Conservation (phyloP, 2,113 vertebrate species). For the Hippocampus mohnikei region DNA sequence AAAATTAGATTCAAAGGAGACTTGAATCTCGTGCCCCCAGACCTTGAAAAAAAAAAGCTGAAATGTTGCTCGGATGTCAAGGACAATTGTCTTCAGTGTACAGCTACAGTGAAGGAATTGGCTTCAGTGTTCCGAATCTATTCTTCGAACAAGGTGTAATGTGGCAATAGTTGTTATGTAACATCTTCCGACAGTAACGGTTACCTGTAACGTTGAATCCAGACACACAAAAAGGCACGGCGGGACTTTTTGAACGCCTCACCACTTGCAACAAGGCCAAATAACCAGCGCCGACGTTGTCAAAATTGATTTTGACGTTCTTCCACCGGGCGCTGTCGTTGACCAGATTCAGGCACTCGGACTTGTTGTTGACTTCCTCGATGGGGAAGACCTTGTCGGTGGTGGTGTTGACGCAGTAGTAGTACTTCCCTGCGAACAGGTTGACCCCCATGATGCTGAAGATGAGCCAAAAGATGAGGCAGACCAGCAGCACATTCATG, state of each 20-base stretch:
- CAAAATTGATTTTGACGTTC: constrained; percentile 97
- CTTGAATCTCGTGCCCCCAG: neutral
- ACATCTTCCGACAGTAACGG: no score
- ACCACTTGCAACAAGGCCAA: constrained; percentile 96
- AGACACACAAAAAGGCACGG: neutral
- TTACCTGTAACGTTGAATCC: neutral
- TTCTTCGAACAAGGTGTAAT: no score
- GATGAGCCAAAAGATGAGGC: constrained; percentile 99
- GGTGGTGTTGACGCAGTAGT: constrained; percentile 88
- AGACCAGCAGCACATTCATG: constrained; percentile 98
- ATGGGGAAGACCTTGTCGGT: constrained; percentile 74
- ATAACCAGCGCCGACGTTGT: constrained; percentile 95
- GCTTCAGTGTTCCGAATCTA: neutral
- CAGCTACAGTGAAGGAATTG: neutral
- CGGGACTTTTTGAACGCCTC: constrained; percentile 48
- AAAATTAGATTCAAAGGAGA: neutral
- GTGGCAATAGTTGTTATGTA: no score
- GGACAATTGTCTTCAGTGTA: neutral
- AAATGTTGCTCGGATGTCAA: neutral
- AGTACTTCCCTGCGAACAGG: constrained; percentile 95
- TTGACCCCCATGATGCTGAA: constrained; percentile 99
- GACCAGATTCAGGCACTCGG: constrained; percentile 76
- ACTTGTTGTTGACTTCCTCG: constrained; percentile 82
- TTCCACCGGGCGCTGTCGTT: constrained; percentile 86
- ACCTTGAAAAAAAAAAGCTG: neutral